Evolutionary conservation across 2,888 invertebrate genomes (phyloP).

Genomic region (Electrophaes corylata): DNA sequence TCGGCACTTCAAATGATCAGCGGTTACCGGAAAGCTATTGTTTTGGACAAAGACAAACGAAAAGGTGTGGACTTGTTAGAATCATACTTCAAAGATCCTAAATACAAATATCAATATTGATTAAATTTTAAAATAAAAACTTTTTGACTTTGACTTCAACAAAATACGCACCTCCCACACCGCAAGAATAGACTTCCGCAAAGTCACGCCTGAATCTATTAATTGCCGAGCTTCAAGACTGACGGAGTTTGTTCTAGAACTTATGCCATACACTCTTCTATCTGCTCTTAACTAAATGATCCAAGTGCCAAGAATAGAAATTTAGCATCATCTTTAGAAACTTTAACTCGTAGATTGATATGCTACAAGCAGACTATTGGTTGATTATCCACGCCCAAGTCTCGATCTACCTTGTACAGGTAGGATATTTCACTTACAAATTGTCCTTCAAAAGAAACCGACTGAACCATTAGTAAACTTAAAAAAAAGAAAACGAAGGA

Average conservation of each 20-base stretch:
- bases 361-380: neutral
- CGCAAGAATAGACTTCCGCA: neutral
- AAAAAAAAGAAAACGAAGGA: constrained; percentile 34
- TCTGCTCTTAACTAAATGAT: too few relatives aligned
- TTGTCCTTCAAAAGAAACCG: constrained; percentile 15
- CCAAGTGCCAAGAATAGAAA: neutral
- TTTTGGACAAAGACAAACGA: constrained; percentile 58
- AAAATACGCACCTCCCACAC: neutral
- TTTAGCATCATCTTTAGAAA: neutral
- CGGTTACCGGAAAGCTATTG: constrained; percentile 56
- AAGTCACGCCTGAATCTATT: neutral
- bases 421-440: constrained; percentile 2
- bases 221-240: neutral
- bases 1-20: constrained; percentile 55
- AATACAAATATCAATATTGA: too few relatives aligned
- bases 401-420: neutral
- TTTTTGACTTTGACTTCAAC: neutral
- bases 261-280: too few relatives aligned
- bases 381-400: neutral
- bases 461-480: constrained; percentile 15
- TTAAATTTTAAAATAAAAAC: too few relatives aligned
- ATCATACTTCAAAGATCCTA: neutral
- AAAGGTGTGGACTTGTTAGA: constrained; percentile 21
- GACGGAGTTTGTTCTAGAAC: neutral
- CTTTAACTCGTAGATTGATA: neutral